A percentile compares a stretch with the other conserved stretches of the same genome.
These are phyloP conservation scores for Manduca sexta DNA, from an alignment of 1,140 invertebrate genomes.

Conservation along the genomic window DNA sequence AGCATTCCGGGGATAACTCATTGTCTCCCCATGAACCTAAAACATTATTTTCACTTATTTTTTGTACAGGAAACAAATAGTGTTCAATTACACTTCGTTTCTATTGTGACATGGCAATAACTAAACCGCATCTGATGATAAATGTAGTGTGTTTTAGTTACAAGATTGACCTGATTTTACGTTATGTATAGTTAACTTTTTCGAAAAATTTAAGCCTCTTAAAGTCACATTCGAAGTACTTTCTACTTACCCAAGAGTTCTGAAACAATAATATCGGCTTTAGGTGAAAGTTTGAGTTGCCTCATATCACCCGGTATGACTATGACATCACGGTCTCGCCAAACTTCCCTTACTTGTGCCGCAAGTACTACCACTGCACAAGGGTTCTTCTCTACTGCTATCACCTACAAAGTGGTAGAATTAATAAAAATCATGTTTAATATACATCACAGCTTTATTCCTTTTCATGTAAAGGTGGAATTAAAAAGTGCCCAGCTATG, in stretches of 20 bases:
- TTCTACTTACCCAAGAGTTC: slow-evolving; percentile 87
- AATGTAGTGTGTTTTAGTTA: too few relatives aligned
- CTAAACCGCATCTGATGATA: too few relatives aligned
- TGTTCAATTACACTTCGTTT: neutral
- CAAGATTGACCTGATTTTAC: too few relatives aligned
- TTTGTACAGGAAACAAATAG: neutral
- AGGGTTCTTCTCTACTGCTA: slow-evolving; percentile 98
- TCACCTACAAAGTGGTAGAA: too few relatives aligned
- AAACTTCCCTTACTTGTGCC: slow-evolving; percentile 86
- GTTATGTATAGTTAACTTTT: too few relatives aligned
- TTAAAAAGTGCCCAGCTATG: too few relatives aligned
- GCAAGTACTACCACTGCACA: slow-evolving; percentile 94
- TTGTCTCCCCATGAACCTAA: slow-evolving; percentile 98
- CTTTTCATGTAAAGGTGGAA: too few relatives aligned
- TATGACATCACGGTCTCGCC: slow-evolving; percentile 79
- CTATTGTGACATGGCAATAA: too few relatives aligned
- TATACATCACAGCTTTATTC: too few relatives aligned
- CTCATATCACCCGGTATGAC: slow-evolving; percentile 95
- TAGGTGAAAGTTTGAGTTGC: slow-evolving; percentile 84
- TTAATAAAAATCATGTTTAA: too few relatives aligned
- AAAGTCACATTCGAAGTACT: too few relatives aligned
- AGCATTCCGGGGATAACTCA: slow-evolving; percentile 98
- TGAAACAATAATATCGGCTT: slow-evolving; percentile 96
- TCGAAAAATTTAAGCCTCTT: too few relatives aligned
- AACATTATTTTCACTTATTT: slow-evolving; percentile 7